phyloP scores from a whole-genome alignment of 2,113 vertebrate genomes.

The Pterocles orientalis region DNA sequence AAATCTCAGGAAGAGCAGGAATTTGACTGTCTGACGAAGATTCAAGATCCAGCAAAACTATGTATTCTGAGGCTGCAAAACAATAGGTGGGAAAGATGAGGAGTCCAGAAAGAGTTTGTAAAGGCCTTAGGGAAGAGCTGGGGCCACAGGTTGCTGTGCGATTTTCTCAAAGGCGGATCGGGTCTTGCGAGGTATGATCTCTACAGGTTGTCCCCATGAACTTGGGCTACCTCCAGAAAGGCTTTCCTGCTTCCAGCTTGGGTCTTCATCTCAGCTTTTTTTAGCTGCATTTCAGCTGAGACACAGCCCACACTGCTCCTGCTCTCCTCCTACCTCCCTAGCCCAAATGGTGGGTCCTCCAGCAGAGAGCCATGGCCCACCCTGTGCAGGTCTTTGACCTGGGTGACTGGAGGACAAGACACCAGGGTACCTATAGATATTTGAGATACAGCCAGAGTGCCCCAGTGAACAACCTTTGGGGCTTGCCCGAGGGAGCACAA shows the following conservation, averaged over 20 bases:
- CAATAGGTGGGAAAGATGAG: neutral
- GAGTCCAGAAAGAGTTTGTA: neutral
- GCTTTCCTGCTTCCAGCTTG: neutral
- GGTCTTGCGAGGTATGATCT: accelerated
- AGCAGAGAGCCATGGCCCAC: neutral
- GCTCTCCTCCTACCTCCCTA: neutral
- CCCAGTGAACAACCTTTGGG: accelerated
- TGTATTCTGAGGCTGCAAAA: neutral
- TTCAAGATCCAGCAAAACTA: neutral
- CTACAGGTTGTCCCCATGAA: neutral
- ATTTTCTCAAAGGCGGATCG: neutral
- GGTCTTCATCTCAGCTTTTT: neutral
- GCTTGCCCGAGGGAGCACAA: neutral
- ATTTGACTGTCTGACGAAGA: neutral
- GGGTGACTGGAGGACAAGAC: neutral
- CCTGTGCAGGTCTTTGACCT: neutral
- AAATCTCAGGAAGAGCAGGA: neutral
- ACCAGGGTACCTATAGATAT: neutral
- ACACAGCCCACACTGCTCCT: neutral
- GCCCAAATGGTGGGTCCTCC: neutral
- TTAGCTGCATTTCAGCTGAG: neutral
- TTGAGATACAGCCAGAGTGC: accelerated
- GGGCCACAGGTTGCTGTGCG: neutral
- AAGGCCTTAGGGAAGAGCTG: neutral
- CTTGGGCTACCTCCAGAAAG: neutral